Evolutionary conservation across 2,797 vertebrate species (phyloP).

Genomic region (Otolemur crassicaudatus): DNA sequence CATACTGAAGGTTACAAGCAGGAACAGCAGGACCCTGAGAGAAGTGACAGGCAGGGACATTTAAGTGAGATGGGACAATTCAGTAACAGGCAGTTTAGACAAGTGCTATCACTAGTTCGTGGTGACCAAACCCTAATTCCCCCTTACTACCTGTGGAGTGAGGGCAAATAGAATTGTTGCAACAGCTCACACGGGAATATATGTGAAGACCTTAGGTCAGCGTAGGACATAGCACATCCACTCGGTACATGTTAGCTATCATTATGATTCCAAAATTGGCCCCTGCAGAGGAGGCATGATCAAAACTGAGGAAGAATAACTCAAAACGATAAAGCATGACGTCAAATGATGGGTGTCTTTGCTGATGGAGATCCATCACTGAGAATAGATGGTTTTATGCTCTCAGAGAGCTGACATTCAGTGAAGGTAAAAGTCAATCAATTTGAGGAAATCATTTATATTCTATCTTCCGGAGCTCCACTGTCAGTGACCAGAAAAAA

Average conservation of each 20-base stretch:
- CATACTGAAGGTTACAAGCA: not conserved
- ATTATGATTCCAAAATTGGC: not conserved
- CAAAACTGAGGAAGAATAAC: not conserved
- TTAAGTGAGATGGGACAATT: not conserved
- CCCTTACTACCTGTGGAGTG: not conserved
- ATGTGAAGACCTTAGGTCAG: not conserved
- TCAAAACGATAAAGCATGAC: not conserved
- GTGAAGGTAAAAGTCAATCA: not conserved
- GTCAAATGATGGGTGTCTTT: not conserved
- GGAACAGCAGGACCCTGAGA: not conserved
- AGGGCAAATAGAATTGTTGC: not conserved
- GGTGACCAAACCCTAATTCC: not conserved
- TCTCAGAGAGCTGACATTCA: not conserved
- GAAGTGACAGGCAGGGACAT: not conserved
- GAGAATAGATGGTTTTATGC: not conserved
- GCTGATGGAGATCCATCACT: not conserved
- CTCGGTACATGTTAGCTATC: not conserved
- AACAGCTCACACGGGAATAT: not conserved
- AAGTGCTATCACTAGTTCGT: not conserved
- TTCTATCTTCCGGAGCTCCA: not conserved
- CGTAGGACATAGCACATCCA: not conserved
- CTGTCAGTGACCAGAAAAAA: not conserved
- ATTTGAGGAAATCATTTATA: not conserved
- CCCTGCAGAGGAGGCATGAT: not conserved
- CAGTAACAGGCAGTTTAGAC: not conserved